These are phyloP conservation scores for Ptilodon capucinus DNA, from an alignment of 2,888 invertebrate species.

Conservation along the genomic window DNA sequence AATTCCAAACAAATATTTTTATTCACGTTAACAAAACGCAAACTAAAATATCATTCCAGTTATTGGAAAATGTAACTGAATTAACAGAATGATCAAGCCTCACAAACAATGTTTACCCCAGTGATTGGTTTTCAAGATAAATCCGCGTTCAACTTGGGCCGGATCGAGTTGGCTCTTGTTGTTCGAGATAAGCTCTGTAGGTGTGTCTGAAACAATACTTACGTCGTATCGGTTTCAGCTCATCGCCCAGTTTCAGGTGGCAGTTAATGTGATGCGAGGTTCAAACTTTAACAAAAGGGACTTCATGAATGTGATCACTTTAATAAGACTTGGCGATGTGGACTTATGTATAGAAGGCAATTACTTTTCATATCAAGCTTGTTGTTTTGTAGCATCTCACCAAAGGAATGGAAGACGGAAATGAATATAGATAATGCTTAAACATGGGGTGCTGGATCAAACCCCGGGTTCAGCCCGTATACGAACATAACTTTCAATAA, in stretches of 20 bases:
- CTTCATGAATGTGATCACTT: neutral
- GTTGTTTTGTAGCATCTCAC: too few relatives aligned
- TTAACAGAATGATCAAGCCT: constrained; percentile 33
- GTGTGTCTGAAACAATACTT: constrained; percentile 20
- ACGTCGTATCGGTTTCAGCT: constrained; percentile 21
- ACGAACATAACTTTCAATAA: too few relatives aligned
- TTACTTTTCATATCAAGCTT: neutral
- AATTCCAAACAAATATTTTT: constrained; percentile 2
- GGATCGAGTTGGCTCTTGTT: constrained; percentile 46
- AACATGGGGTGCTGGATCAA: too few relatives aligned
- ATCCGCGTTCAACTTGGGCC: constrained; percentile 32
- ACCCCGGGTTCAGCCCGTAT: too few relatives aligned
- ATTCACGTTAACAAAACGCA: neutral
- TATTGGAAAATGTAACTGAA: constrained; percentile 26
- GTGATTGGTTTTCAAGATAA: constrained; percentile 52
- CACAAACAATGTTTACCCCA: constrained; percentile 44
- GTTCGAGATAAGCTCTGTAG: constrained; percentile 29
- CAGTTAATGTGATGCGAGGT: constrained; percentile 1
- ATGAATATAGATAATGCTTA: too few relatives aligned
- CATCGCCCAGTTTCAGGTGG: constrained; percentile 24
- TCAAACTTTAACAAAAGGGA: neutral
- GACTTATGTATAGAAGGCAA: neutral
- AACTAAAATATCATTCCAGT: constrained; percentile 18
- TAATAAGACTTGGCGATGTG: neutral
- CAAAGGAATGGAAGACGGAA: too few relatives aligned